Evolutionary conservation across 2,888 invertebrate species (phyloP), one percentile per base, ranked within the genome.

Genomic region (Torymus auratus): DNA sequence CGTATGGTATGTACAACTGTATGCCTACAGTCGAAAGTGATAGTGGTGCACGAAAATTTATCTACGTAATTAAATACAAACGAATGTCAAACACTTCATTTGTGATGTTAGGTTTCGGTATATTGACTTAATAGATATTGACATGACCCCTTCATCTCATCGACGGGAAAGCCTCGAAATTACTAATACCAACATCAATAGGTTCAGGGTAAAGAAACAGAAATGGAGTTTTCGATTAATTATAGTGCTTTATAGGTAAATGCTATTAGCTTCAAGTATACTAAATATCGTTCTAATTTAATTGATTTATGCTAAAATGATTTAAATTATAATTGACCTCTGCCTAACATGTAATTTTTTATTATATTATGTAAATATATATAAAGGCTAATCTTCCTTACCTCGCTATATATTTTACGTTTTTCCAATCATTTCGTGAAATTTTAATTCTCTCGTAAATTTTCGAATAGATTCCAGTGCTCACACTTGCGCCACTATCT

Each of bases 1-100:
- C 41, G 41, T 7, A 41, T 41, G 41, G 41, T 7, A 41, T 41
- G 41, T 41, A 41, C 41, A 41, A 7, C 7, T 41, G 41, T 41
- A 7, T 41, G 41, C 41, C 41, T 41, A 41, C 7, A 41, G 41
- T 41, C 7, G 50, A 56, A 64, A 67, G 50, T 60, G 67, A 75
- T 60, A 60, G 50, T 56, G 12, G 50, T 65, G n/a, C 17, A 53
- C 1, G 60, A 67, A 75, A 75, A 64, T 78, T 71, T 78, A 52
- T 78, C 77, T 71, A 15, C 17, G 56, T 73, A 69, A 74, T 74
- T 69, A 17, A 69, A 70, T 64, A 20, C 64, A 70, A 79, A 70
- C n/a, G 64, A 75, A 65, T 74, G 70, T 65, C 79, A 69, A 65
- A 80, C 70, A 73, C 68, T 68, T 68, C 23, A n/a, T 73, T 67